Percentiles rank a stretch among this genome's conserved stretches.
These are phyloP conservation scores for Drosophila asahinai DNA, from an alignment of 1,140 invertebrate species.

Conservation along the genomic window DNA sequence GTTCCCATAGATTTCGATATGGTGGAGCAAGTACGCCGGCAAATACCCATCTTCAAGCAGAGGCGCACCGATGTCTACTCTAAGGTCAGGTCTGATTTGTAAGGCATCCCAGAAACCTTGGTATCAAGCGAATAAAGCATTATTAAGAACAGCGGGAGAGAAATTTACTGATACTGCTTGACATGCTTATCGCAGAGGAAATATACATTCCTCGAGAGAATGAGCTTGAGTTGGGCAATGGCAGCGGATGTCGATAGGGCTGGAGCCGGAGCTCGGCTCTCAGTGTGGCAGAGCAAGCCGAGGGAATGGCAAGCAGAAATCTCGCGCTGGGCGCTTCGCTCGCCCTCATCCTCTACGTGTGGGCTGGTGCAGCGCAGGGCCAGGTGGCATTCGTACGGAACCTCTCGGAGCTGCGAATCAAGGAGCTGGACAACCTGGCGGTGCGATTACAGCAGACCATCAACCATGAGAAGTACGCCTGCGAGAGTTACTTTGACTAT, in stretches of 20 bases:
- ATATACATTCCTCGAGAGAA: neutral
- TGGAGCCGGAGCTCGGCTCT: slow-evolving; percentile 11
- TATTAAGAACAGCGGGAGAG: slow-evolving; percentile 55
- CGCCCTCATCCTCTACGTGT: slow-evolving; percentile 15
- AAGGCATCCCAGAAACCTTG: slow-evolving; percentile 1
- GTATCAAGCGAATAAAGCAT: slow-evolving; percentile 32
- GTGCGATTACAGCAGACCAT: slow-evolving; percentile 64
- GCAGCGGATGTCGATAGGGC: slow-evolving; percentile 28
- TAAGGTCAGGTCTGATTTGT: slow-evolving; percentile 26
- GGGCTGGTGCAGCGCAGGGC: slow-evolving; percentile 6
- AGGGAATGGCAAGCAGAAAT: slow-evolving; percentile 15
- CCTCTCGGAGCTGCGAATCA: slow-evolving; percentile 69
- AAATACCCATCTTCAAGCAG: slow-evolving; percentile 93
- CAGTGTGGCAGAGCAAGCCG: slow-evolving; percentile 40
- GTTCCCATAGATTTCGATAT: slow-evolving; percentile 89
- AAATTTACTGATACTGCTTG: slow-evolving; percentile 60
- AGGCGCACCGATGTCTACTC: slow-evolving; percentile 92
- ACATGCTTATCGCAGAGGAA: slow-evolving; percentile 57
- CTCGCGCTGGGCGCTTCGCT: slow-evolving; percentile 5
- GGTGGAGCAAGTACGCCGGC: slow-evolving; percentile 91
- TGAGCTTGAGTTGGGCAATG: slow-evolving; percentile 5
- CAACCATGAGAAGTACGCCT: slow-evolving; percentile 68
- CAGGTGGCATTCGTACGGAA: slow-evolving; percentile 62
- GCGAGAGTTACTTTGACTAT: slow-evolving; percentile 78
- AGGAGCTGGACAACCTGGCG: slow-evolving; percentile 63